Evolutionary conservation across 2,888 invertebrate species (phyloP), one percentile per base, ranked within the genome.

Genomic region (Sialis lutaria): DNA sequence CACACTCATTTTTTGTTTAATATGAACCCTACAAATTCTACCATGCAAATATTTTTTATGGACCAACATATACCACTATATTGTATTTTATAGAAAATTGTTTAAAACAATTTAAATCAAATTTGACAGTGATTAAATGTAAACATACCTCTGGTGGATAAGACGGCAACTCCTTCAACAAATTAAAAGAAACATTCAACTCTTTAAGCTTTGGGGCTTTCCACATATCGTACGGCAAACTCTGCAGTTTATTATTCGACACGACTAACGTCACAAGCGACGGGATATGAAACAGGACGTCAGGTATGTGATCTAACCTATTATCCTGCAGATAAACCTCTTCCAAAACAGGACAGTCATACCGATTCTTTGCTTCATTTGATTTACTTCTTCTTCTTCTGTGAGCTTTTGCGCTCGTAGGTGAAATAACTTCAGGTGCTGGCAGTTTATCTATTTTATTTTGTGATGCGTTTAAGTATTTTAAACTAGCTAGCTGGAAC

Each of bases 251-350:
- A 66, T 97, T 97, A 66, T 92, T 90, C 0, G 93, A 89, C n/a
- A 92, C 79, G 63, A 96, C 93, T 52, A 98, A 70, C 2, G 83
- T 82, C 8, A 76, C 70, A 37, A 96, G 68, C 0, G 78, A 68
- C 0, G 90, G 86, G 46, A 96, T 70, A 5, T 75, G 72, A 69
- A 95, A 93, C 32, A 96, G 67, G 46, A 80, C 80, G 3, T 81
- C 73, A 0, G 95, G 92, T 8, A 97, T 65, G 46, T 74, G 72
- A 52, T 87, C 86, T 34, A 98, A 66, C 3, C 89, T 75, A 65
- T 93, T 93, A 63, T 95, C 89, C 65, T 89, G 86, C n/a, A 97
- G 60, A 58, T 88, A 88, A 33, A 97, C 65, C 60, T 95, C 95
- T 58, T 93, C 92, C 48, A 96, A 64, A 41, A 82, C 79, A 0